Evolutionary conservation across 2,113 vertebrate genomes (phyloP).

Genomic region (Erpornis zantholeuca): DNA sequence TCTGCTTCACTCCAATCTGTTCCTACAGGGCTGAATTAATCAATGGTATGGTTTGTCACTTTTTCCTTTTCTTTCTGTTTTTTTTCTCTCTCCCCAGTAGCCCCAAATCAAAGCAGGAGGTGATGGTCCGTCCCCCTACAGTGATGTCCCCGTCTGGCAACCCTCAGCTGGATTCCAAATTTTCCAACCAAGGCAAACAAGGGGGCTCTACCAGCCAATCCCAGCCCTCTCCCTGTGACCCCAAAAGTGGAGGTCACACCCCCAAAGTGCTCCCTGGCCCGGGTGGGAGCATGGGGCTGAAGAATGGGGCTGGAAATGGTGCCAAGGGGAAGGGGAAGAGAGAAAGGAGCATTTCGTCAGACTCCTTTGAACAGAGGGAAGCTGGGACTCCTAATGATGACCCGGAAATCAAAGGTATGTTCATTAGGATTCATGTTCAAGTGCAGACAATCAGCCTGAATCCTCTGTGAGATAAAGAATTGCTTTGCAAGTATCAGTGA

Average conservation of each 20-base stretch:
- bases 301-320: conserved; percentile 93
- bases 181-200: conserved; percentile 98
- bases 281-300: conserved; percentile 93
- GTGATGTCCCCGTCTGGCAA: conserved; percentile 99
- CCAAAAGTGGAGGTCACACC: conserved; percentile 87
- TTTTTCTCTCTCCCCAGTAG: conserved; percentile 75
- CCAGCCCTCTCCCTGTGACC: conserved; percentile 95
- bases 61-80: not conserved
- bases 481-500: not conserved
- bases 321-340: conserved; percentile 98
- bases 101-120: conserved; percentile 99
- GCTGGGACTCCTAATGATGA: conserved; percentile 90
- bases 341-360: conserved; percentile 94
- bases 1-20: not conserved
- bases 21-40: not conserved
- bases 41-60: conserved; percentile 14
- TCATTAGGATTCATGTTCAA: not conserved
- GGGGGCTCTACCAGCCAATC: conserved; percentile 94
- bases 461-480: not conserved
- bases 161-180: conserved; percentile 98
- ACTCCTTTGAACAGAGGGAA: conserved; percentile 96
- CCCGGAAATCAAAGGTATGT: conserved; percentile 88
- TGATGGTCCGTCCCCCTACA: conserved; percentile 98
- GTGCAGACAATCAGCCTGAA: not conserved
- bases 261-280: conserved; percentile 88